Conservation (phyloP, 2,797 vertebrate genomes). For the Knipowitschia caucasica region DNA sequence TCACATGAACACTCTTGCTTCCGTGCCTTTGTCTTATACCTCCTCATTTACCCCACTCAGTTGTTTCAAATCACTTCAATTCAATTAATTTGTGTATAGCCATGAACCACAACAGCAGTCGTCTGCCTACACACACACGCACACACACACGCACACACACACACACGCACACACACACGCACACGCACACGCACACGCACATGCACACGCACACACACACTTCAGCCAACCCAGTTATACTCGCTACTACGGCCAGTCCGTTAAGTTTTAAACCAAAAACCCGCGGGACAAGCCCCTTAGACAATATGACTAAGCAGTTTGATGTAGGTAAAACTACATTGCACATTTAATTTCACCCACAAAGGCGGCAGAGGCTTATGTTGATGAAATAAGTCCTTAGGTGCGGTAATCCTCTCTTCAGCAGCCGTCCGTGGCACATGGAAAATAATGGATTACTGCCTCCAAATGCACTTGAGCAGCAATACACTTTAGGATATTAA, state of each 20-base stretch:
- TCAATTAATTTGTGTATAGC: no score
- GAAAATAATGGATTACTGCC: conserved; percentile 56
- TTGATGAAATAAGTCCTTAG: conserved; percentile 62
- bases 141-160: no score
- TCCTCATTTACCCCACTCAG: no score
- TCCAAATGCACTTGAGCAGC: conserved; percentile 49
- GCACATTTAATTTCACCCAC: conserved; percentile 44
- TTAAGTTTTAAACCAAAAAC: conserved; percentile 9
- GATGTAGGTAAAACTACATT: conserved; percentile 36
- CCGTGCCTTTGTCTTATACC: no score
- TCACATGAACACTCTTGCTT: no score
- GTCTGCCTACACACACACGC: no score
- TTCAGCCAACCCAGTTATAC: not conserved
- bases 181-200: no score
- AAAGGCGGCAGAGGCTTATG: conserved; percentile 50
- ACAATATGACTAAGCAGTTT: conserved; percentile 31
- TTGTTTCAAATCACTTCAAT: no score
- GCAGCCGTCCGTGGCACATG: conserved; percentile 36
- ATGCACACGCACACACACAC: not conserved
- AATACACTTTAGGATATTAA: conserved; percentile 60
- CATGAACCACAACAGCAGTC: no score
- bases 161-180: no score
- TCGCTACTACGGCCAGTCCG: conserved; percentile 12
- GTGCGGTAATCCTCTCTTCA: conserved; percentile 62
- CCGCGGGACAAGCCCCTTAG: conserved; percentile 10